These are phyloP conservation scores for Lethocerus indicus DNA, from an alignment of 1,140 invertebrate species.

Conservation along the genomic window DNA sequence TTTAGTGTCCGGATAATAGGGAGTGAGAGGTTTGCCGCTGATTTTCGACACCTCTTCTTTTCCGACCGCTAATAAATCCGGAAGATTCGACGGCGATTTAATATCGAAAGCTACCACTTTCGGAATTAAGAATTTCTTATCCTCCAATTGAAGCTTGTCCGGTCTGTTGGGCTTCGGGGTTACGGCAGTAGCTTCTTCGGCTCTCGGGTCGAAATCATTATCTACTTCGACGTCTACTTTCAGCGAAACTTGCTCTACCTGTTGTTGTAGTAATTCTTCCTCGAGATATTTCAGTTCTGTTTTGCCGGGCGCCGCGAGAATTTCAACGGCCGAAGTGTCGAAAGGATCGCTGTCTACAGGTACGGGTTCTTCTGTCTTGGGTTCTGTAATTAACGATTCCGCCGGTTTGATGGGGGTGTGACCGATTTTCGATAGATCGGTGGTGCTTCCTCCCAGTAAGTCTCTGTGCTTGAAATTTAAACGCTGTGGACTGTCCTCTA, in stretches of 20 bases:
- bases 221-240: constrained; percentile 21
- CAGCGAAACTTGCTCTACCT: constrained; percentile 20
- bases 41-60: constrained; percentile 35
- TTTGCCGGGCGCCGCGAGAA: constrained; percentile 48
- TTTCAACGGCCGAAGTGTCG: constrained; percentile 59
- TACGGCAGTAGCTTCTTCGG: constrained; percentile 21
- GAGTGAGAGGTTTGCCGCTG: constrained; percentile 57
- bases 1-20: constrained; percentile 29
- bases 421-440: constrained; percentile 49
- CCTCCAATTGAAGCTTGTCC: constrained; percentile 15
- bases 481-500: constrained; percentile 12
- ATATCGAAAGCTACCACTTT: constrained; percentile 56
- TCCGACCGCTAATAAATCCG: constrained; percentile 38
- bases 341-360: constrained; percentile 57
- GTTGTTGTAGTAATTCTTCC: constrained; percentile 48
- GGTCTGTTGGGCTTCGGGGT: constrained; percentile 10
- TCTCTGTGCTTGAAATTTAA: constrained; percentile 18
- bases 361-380: constrained; percentile 25
- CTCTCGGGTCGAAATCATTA: constrained; percentile 57
- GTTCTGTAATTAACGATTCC: constrained; percentile 17
- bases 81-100: constrained; percentile 28
- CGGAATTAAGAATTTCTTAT: constrained; percentile 15
- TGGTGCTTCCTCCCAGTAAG: constrained; percentile 39
- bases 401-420: constrained; percentile 47
- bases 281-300: constrained; percentile 62